Evolutionary conservation across 2,113 vertebrate species (phyloP), one percentile per base, ranked within the genome.

Genomic region (Stigmatopora argus): DNA sequence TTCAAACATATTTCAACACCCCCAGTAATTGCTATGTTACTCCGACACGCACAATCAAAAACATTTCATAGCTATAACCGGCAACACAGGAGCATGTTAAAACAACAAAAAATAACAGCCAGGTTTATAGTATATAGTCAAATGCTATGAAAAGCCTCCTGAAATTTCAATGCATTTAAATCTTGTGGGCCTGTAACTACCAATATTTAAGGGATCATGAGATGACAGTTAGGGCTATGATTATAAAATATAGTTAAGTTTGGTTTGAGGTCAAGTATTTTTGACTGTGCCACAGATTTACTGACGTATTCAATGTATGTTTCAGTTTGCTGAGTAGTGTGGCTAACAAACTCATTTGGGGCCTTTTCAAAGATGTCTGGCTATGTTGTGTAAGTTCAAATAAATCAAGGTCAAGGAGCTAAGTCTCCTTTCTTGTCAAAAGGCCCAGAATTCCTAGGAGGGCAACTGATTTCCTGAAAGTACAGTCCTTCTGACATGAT

Each of bases 11-110:
- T 83, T 78, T 85, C 73, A 79, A 71, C 81, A 83, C 79, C 21
- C 85, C 83, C 73, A 67, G 70, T 87, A 85, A 89, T 87, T 88
- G 70, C 86, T 83, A 83, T n/a, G 66, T 83, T 60, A 21, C n/a
- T 71, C 75, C 71, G 76, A 86, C 73, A 89, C 78, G 81, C 77
- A 85, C 85, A 86, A 85, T 85, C 83, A 86, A 79, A 83, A 77
- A 71, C 71, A 67, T 79, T 83, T 84, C 77, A 77, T 73, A 72
- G 69, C 84, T 86, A 81, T 79, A 87, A 79, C 52, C 70, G 78
- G 78, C 71, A 78, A 65, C 76, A 34, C 44, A 65, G 72, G 73
- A 79, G 62, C 78, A 70, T 78, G 72, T 85, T 81, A 79, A 51
- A 71, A 68, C 58, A 72, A 71, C 60, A 78, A 68, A 85, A 85